Evolutionary conservation across 2,113 vertebrate genomes (phyloP).

Genomic region (Podilymbus podiceps): DNA sequence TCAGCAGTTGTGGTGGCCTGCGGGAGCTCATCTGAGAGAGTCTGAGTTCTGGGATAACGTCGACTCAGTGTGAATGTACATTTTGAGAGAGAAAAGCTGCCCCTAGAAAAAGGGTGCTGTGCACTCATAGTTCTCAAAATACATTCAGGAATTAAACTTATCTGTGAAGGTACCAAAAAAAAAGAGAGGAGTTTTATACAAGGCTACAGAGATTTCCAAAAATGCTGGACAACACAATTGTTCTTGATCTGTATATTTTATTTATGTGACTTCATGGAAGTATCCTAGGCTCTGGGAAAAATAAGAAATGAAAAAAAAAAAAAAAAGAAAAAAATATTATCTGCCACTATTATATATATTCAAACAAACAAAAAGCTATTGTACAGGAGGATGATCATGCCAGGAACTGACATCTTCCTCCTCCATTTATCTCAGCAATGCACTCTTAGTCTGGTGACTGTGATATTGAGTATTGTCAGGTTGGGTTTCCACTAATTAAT

Average conservation of each 20-base stretch:
- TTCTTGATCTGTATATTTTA: not conserved
- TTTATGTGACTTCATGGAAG: not conserved
- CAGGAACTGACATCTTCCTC: conserved; percentile 11
- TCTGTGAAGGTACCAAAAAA: not conserved
- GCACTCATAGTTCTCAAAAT: not conserved
- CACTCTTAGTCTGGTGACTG: conserved; percentile 43
- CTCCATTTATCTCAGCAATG: conserved; percentile 52
- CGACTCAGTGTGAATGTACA: not conserved
- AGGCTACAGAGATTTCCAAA: not conserved
- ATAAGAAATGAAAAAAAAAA: not conserved
- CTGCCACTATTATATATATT: not conserved
- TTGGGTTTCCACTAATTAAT: conserved; percentile 54
- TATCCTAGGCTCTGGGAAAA: not conserved
- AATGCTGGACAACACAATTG: not conserved
- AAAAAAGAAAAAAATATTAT: not conserved
- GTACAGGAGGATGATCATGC: not conserved
- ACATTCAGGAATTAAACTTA: not conserved
- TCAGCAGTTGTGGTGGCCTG: too few species aligned
- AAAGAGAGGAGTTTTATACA: not conserved
- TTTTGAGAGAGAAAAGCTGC: not conserved
- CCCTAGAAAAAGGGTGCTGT: not conserved
- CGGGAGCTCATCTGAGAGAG: not conserved
- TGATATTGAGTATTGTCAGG: conserved; percentile 54
- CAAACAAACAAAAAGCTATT: conserved; percentile 1
- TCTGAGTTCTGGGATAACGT: not conserved